phyloP scores from a whole-genome alignment of 2,797 vertebrate genomes.

The Labeo calbasu region DNA sequence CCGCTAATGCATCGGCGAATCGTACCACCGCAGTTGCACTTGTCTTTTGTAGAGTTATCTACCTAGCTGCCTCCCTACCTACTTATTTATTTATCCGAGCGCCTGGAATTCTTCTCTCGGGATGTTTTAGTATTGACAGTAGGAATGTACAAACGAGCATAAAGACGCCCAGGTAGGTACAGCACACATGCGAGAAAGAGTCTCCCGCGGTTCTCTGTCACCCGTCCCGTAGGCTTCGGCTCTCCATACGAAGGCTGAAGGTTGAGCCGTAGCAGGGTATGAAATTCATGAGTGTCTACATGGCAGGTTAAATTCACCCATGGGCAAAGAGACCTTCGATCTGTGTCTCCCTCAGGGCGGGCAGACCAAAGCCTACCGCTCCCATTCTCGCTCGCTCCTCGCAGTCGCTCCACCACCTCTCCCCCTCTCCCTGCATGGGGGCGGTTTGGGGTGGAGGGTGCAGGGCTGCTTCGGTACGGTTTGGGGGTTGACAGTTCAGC shows the following conservation, averaged over 20 bases:
- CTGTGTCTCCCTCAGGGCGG: constrained; percentile 59
- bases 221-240: constrained; percentile 29
- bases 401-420: constrained; percentile 21
- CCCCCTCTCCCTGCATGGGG: constrained; percentile 30
- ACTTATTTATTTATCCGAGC: constrained; percentile 16
- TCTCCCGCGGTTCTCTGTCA: constrained; percentile 41
- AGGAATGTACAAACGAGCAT: constrained; percentile 40
- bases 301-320: constrained; percentile 67
- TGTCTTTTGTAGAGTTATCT: constrained; percentile 35
- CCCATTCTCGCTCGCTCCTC: constrained; percentile 31
- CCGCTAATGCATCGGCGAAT: constrained; percentile 20
- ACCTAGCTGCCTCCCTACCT: constrained; percentile 4
- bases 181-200: constrained; percentile 10
- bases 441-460: constrained; percentile 46
- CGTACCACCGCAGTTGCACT: constrained; percentile 15
- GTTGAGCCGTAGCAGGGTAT: constrained; percentile 47
- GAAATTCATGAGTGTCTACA: constrained; percentile 61
- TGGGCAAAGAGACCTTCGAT: constrained; percentile 59
- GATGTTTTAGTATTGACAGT: constrained; percentile 43
- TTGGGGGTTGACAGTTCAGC: constrained; percentile 67
- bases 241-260: constrained; percentile 38
- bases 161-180: constrained; percentile 5
- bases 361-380: constrained; percentile 60
- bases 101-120: constrained; percentile 18
- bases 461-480: constrained; percentile 48